These are phyloP conservation scores for Epinotia ramella DNA, from an alignment of 2,888 invertebrate species.

Conservation along the genomic window DNA sequence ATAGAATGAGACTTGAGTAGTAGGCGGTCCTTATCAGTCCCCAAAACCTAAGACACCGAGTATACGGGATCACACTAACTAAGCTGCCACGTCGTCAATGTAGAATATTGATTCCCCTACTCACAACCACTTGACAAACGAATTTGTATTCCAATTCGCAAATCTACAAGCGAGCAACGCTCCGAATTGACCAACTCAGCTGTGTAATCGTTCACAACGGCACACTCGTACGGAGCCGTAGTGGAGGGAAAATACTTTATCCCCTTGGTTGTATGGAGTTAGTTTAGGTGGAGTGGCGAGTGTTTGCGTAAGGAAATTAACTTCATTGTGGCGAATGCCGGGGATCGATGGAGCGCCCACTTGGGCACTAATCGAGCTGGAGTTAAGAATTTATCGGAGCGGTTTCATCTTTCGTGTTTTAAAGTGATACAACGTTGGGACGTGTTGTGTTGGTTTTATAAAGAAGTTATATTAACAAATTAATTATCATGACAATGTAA, in stretches of 20 bases:
- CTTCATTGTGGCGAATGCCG: slow-evolving; percentile 63
- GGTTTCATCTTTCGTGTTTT: neutral
- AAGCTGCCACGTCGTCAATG: neutral
- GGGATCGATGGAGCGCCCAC: slow-evolving; percentile 32
- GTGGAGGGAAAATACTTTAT: slow-evolving; percentile 28
- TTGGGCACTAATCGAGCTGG: slow-evolving; percentile 17
- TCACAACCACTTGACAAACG: neutral
- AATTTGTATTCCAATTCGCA: neutral
- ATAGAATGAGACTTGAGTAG: no score
- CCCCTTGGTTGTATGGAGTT: slow-evolving; percentile 45
- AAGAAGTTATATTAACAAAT: no score
- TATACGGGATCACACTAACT: neutral
- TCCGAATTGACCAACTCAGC: slow-evolving; percentile 35
- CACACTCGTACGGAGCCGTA: neutral
- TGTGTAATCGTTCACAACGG: slow-evolving; percentile 36
- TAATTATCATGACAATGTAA: no score
- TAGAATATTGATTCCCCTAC: no score
- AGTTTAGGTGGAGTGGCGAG: slow-evolving; percentile 49
- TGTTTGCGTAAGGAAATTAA: slow-evolving; percentile 72
- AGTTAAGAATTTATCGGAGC: neutral
- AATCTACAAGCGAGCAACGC: slow-evolving; percentile 9
- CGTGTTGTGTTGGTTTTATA: neutral
- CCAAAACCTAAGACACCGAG: no score
- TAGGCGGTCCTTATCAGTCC: no score
- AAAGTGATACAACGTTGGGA: neutral